Evolutionary conservation across 2,797 vertebrate species (phyloP).

Genomic region (Gouania willdenowi): DNA sequence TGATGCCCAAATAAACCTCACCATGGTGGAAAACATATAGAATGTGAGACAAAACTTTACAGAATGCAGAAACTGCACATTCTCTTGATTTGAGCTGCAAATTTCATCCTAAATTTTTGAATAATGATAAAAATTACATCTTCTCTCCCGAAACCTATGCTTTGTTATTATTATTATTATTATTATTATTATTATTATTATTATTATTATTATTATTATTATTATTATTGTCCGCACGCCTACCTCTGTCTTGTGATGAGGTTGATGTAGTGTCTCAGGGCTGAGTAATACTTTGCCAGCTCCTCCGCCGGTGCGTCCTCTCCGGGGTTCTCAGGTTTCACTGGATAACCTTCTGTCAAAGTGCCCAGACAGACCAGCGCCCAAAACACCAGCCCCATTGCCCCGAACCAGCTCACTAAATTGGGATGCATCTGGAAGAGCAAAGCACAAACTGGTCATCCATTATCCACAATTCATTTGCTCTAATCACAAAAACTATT

Average conservation of each 20-base stretch:
- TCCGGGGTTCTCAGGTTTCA: slow-evolving; percentile 93
- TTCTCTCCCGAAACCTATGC: too few relatives aligned
- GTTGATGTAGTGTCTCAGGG: slow-evolving; percentile 97
- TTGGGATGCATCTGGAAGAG: slow-evolving; percentile 83
- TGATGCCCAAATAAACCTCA: too few relatives aligned
- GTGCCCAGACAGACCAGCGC: slow-evolving; percentile 87
- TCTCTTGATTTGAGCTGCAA: too few relatives aligned
- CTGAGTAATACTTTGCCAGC: slow-evolving; percentile 96
- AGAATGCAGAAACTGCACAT: too few relatives aligned
- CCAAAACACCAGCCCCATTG: slow-evolving; percentile 83
- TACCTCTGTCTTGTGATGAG: slow-evolving; percentile 98
- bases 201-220: too few relatives aligned
- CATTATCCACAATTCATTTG: background rate
- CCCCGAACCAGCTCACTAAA: slow-evolving; percentile 81
- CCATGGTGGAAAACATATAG: too few relatives aligned
- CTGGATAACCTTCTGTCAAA: slow-evolving; percentile 89
- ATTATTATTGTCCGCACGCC: slow-evolving; percentile 1
- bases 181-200: too few relatives aligned
- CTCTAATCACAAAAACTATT: too few relatives aligned
- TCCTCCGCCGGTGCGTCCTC: slow-evolving; percentile 93
- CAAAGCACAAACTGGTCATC: background rate
- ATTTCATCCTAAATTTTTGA: too few relatives aligned
- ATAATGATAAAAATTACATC: too few relatives aligned
- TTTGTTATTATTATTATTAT: too few relatives aligned
- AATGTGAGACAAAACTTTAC: too few relatives aligned